These are phyloP conservation scores for Gobio occitaniae DNA, from an alignment of 2,797 vertebrate species.

Conservation along the genomic window DNA sequence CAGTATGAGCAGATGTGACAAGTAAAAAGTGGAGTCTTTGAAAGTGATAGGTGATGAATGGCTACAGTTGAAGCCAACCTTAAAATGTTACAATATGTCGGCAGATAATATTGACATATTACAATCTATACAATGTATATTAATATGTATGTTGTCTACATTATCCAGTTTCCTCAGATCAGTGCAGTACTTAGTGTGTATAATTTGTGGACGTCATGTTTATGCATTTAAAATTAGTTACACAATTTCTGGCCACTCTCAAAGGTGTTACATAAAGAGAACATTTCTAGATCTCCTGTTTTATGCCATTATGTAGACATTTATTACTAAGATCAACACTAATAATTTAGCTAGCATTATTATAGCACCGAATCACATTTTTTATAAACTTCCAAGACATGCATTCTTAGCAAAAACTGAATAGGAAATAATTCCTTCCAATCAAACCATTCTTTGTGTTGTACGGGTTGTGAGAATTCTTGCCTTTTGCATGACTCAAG, in stretches of 20 bases:
- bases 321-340: not conserved
- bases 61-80: not conserved
- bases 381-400: not conserved
- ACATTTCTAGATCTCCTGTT: not conserved
- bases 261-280: not conserved
- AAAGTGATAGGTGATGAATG: not conserved
- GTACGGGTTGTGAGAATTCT: slow-evolving; percentile 21
- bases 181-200: not conserved
- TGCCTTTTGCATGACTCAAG: slow-evolving; percentile 26
- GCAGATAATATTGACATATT: not conserved
- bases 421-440: not conserved
- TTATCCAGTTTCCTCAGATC: not conserved
- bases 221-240: not conserved
- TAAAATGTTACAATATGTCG: not conserved
- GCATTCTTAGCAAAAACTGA: not conserved
- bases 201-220: not conserved
- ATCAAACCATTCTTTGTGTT: slow-evolving; percentile 29
- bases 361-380: not conserved
- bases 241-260: not conserved
- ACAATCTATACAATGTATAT: not conserved
- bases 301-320: not conserved
- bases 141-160: not conserved
- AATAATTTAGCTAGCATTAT: slow-evolving; percentile 1
- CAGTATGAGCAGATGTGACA: slow-evolving; percentile 4
- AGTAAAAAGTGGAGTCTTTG: slow-evolving; percentile 21